Conservation (phyloP, 2,888 invertebrate species). For the Trisateles emortualis region DNA sequence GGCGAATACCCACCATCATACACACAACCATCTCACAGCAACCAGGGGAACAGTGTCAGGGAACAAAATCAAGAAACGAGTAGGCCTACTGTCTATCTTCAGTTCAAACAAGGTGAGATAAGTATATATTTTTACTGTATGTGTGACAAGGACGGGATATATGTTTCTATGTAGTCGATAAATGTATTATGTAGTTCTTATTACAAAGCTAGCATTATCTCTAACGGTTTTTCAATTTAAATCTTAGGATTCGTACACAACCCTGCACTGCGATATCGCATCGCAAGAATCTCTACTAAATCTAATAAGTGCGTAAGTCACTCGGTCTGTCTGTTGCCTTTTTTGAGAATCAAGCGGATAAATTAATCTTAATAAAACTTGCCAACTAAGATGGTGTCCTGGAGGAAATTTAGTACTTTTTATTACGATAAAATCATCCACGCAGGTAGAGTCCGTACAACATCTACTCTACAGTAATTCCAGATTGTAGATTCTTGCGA, state of each 20-base stretch:
- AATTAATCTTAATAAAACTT: no score
- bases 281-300: no score
- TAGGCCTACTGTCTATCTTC: constrained; percentile 96
- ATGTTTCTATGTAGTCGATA: background rate
- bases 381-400: no score
- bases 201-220: constrained; percentile 29
- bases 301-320: no score
- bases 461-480: no score
- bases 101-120: constrained; percentile 96
- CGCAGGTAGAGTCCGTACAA: no score
- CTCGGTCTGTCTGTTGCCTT: no score
- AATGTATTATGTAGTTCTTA: constrained; percentile 8
- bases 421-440: no score
- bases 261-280: no score
- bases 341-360: no score
- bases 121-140: constrained; percentile 14
- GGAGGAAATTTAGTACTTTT: no score
- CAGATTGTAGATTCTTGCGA: no score
- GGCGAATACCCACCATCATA: constrained; percentile 78
- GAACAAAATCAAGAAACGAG: constrained; percentile 94
- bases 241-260: constrained; percentile 9
- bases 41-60: constrained; percentile 94
- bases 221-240: constrained; percentile 21
- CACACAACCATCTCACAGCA: constrained; percentile 89
- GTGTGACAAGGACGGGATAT: background rate